Percentiles rank a stretch among this genome's conserved stretches.
Conservation (phyloP, 2,888 invertebrate genomes). For the Malachius bipustulatus region DNA sequence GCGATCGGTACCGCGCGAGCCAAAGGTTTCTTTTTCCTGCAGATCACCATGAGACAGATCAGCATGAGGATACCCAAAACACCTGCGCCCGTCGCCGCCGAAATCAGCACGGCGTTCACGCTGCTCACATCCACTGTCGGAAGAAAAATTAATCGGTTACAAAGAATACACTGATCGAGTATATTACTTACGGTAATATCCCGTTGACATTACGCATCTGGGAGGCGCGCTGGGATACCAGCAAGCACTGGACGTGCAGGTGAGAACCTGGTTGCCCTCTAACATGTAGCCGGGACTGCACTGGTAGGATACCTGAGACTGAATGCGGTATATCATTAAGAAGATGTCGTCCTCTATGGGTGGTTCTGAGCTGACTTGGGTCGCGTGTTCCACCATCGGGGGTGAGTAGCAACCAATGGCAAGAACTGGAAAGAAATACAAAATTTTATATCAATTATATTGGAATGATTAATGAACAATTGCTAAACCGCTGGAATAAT, state of each 20-base stretch:
- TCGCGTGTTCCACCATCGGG: constrained; percentile 29
- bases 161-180: constrained; percentile 6
- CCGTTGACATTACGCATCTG: constrained; percentile 21
- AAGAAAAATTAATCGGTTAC: background rate
- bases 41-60: constrained; percentile 33
- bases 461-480: too few relatives aligned
- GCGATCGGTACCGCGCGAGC: constrained; percentile 28
- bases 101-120: constrained; percentile 27
- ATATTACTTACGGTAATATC: constrained; percentile 26
- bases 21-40: constrained; percentile 29
- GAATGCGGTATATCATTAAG: constrained; percentile 28
- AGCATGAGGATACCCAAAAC: constrained; percentile 32
- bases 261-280: constrained; percentile 31
- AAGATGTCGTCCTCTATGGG: constrained; percentile 11
- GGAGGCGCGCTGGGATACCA: constrained; percentile 33
- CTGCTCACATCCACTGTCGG: constrained; percentile 27
- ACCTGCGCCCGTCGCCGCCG: constrained; percentile 34
- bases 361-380: constrained; percentile 24
- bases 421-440: constrained; percentile 21
- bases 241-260: constrained; percentile 34
- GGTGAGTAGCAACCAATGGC: constrained; percentile 33
- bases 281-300: constrained; percentile 36
- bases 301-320: constrained; percentile 32
- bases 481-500: too few relatives aligned
- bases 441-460: too few relatives aligned